phyloP scores from a whole-genome alignment of 2,888 invertebrate genomes.

The Eupithecia tripunctaria region DNA sequence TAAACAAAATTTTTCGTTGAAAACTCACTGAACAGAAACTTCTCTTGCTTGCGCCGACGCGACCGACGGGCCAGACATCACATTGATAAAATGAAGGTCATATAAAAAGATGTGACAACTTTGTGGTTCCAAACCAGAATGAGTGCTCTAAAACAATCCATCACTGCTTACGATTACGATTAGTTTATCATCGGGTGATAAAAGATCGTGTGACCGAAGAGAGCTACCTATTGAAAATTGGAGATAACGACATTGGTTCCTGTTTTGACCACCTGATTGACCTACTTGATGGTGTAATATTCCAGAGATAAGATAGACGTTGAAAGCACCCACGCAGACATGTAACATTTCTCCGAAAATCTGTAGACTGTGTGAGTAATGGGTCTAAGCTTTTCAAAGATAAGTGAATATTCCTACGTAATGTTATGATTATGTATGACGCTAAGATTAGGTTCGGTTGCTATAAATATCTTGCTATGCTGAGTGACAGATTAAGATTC shows the following conservation, averaged over 20 bases:
- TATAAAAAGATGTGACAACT: neutral
- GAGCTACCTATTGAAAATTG: neutral
- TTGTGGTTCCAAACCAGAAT: neutral
- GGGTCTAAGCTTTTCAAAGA: neutral
- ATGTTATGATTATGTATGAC: neutral
- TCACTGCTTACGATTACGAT: too few species aligned
- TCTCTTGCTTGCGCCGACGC: neutral
- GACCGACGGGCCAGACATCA: too few species aligned
- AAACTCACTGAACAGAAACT: neutral
- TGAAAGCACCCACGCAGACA: neutral
- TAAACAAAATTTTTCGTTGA: too few species aligned
- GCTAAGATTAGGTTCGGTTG: neutral
- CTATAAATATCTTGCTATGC: neutral
- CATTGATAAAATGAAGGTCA: neutral
- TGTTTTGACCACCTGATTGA: neutral
- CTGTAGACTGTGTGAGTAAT: conserved; percentile 2
- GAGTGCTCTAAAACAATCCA: neutral
- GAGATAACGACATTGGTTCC: neutral
- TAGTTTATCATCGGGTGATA: neutral
- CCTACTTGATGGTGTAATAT: neutral
- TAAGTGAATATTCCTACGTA: neutral
- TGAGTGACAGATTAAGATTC: too few species aligned
- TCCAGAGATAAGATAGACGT: neutral
- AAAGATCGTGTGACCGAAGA: neutral
- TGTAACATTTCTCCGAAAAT: neutral